Conservation (phyloP, 2,888 invertebrate genomes). For the Pterostichus niger region DNA sequence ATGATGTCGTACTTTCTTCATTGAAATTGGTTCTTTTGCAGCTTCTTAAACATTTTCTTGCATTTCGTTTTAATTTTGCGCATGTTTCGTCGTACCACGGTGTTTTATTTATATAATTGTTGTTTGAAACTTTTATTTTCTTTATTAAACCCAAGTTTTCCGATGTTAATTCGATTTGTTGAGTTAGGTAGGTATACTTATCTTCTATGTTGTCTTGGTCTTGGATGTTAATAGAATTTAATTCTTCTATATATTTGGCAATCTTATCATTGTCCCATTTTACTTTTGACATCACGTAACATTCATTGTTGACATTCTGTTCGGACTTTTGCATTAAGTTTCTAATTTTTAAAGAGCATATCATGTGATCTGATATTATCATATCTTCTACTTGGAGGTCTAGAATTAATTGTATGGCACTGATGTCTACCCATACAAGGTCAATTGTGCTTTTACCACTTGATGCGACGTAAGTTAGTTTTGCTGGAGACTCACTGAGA, state of each 20-base stretch:
- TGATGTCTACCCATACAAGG: not conserved
- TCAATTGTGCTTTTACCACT: not conserved
- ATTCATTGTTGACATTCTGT: not conserved
- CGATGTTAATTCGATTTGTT: not conserved
- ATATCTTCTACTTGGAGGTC: conserved; percentile 15
- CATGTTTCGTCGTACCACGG: not conserved
- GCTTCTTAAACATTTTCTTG: too few species aligned
- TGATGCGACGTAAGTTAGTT: not conserved
- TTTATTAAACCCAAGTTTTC: not conserved
- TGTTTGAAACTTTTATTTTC: not conserved
- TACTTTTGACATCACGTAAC: not conserved
- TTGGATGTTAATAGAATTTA: not conserved
- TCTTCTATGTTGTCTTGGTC: not conserved
- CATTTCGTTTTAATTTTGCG: not conserved
- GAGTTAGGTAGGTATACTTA: not conserved
- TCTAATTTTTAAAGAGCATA: conserved; percentile 25
- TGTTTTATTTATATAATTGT: not conserved
- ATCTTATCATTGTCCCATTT: not conserved
- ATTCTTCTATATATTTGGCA: not conserved
- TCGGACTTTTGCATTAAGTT: not conserved
- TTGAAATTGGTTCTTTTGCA: not conserved
- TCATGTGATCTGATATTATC: conserved; percentile 24
- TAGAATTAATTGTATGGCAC: not conserved
- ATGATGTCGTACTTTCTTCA: not conserved
- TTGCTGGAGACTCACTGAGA: not conserved